Base-by-base conservation (phyloP, 2,888 invertebrate species). In the Sinhomidia bicolor region DNA sequence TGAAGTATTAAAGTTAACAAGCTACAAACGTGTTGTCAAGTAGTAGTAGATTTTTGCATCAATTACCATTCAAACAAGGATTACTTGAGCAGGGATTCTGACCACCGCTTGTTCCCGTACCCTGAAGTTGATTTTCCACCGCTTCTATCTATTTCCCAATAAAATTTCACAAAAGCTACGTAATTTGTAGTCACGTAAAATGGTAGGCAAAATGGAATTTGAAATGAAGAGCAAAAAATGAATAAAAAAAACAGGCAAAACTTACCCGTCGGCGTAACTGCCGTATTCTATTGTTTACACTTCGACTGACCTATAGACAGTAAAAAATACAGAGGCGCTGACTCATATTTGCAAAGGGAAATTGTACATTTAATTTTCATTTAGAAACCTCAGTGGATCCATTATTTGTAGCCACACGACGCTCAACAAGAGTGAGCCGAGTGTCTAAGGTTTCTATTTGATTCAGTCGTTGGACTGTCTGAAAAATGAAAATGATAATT, bases 21-120 rank as follows among this genome's bases (percentile, higher is more conserved):
- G n/a, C n/a, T n/a, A n/a, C n/a, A n/a, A n/a, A n/a, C n/a, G n/a
- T n/a, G n/a, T n/a, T n/a, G n/a, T n/a, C n/a, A n/a, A n/a, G n/a
- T n/a, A n/a, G n/a, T n/a, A n/a, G n/a, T n/a, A n/a, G n/a, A n/a
- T n/a, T n/a, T n/a, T n/a, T n/a, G n/a, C 12, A 26, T 32, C 9
- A 57, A 14, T 4, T 82, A 89, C 90, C 94, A 91, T 94, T 93
- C 71, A 92, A 93, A 92, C 94, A 94, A 0, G 94, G 94, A 68
- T 91, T 93, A 20, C 92, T 93, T n/a, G 17, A n/a, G 92, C 94
- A 94, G 36, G 93, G 93, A 90, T 94, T 93, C 29, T 93, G 90
- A n/a, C n/a, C n/a, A 57, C 92, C 92, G 0, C 91, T 90, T 68
- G 93, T 87, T 89, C 93, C 84, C 14, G 88, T 14, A 20, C 81